phyloP scores from a whole-genome alignment of 2,888 invertebrate genomes.

The Lingula anatina region DNA sequence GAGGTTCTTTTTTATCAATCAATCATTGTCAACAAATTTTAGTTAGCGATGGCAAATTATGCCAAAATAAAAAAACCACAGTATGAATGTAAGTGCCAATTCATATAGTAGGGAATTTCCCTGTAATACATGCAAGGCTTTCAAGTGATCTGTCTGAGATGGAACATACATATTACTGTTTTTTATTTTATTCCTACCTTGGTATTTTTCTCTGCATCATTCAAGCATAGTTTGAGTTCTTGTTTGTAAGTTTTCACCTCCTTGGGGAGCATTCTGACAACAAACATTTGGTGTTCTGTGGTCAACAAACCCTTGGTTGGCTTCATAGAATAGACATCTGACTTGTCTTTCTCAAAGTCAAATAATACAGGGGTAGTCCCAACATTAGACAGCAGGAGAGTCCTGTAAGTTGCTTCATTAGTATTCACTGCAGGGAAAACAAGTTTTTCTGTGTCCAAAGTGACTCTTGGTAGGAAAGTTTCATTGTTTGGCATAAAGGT shows the following conservation, averaged over 20 bases:
- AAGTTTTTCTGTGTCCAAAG: slow-evolving; percentile 26
- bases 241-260: slow-evolving; percentile 38
- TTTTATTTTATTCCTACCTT: slow-evolving; percentile 31
- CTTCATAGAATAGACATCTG: slow-evolving; percentile 39
- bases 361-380: slow-evolving; percentile 45
- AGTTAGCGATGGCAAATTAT: no score
- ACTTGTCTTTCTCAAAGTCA: slow-evolving; percentile 35
- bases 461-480: slow-evolving; percentile 43
- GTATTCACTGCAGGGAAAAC: slow-evolving; percentile 46
- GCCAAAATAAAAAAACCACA: no score
- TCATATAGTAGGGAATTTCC: no score
- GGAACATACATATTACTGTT: no score
- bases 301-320: slow-evolving; percentile 41
- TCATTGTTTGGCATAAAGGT: slow-evolving; percentile 47
- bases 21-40: no score
- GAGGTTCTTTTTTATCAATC: no score
- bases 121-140: no score
- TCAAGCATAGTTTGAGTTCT: slow-evolving; percentile 30
- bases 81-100: no score
- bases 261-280: slow-evolving; percentile 34
- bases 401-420: slow-evolving; percentile 40
- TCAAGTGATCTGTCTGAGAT: no score
- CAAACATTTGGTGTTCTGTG: slow-evolving; percentile 37
- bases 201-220: slow-evolving; percentile 41
- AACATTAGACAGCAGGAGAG: slow-evolving; percentile 34